These are phyloP conservation scores for Holacanthus passer DNA, from an alignment of 2,113 vertebrate genomes.

Conservation along the genomic window DNA sequence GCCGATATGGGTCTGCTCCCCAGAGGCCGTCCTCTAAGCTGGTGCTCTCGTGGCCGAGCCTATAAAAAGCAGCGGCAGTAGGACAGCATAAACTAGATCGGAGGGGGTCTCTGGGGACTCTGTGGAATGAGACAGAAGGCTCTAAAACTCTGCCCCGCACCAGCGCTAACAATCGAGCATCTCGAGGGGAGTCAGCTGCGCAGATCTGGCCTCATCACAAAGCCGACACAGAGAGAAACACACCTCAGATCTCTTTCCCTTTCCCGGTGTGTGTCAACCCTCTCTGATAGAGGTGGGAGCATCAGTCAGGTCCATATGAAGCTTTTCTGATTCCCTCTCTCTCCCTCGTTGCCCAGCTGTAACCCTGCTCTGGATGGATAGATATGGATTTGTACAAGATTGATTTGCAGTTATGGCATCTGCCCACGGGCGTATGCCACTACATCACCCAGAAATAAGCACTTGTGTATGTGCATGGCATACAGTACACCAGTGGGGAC, in stretches of 20 bases:
- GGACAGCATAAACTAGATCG: slow-evolving; percentile 84
- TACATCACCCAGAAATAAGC: not conserved
- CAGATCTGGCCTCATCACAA: slow-evolving; percentile 28
- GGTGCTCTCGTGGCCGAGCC: slow-evolving; percentile 53
- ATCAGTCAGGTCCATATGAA: slow-evolving; percentile 29
- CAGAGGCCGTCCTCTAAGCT: slow-evolving; percentile 49
- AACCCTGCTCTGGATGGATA: slow-evolving; percentile 33
- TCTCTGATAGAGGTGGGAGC: not conserved
- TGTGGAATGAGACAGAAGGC: slow-evolving; percentile 42
- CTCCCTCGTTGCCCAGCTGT: slow-evolving; percentile 11
- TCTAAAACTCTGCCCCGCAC: slow-evolving; percentile 44
- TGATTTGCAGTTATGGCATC: slow-evolving; percentile 45
- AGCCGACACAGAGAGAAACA: slow-evolving; percentile 3
- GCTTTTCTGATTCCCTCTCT: not conserved
- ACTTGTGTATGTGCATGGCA: slow-evolving; percentile 9
- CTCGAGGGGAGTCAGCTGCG: slow-evolving; percentile 34
- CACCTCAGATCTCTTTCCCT: slow-evolving; percentile 35
- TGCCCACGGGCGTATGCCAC: slow-evolving; percentile 4
- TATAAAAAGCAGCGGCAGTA: slow-evolving; percentile 79
- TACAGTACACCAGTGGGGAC: not conserved
- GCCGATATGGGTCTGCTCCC: slow-evolving; percentile 79
- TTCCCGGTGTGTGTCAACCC: not conserved
- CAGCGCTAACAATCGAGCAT: slow-evolving; percentile 18
- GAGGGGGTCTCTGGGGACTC: slow-evolving; percentile 48
- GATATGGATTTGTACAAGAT: slow-evolving; percentile 61